Conservation (phyloP, 1,140 invertebrate genomes). For the Drosophila kanapiae region DNA sequence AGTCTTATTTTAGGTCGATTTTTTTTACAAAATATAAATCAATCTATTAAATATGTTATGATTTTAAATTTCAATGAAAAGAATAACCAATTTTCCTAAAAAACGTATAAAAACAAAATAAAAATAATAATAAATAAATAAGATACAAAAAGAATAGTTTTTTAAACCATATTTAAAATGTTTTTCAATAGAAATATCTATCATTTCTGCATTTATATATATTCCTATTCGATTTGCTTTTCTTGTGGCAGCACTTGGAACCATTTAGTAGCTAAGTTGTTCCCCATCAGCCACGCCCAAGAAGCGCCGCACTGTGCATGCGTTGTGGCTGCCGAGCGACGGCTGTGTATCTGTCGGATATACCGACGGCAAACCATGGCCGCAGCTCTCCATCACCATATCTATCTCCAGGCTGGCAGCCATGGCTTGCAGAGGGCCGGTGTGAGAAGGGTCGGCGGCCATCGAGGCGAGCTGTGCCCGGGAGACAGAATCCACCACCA, state of each 20-base stretch:
- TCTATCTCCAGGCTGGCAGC: constrained; percentile 44
- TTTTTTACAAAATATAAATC: no score
- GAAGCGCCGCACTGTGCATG: constrained; percentile 51
- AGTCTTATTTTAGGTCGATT: no score
- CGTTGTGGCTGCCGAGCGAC: constrained; percentile 48
- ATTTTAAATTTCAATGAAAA: no score
- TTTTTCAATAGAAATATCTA: neutral
- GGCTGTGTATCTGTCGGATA: constrained; percentile 63
- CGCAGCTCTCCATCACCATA: constrained; percentile 18
- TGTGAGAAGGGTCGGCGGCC: constrained; percentile 13
- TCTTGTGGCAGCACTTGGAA: neutral
- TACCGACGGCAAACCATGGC: constrained; percentile 68
- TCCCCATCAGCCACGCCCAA: constrained; percentile 56
- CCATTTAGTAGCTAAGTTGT: constrained; percentile 5
- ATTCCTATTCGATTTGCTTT: neutral
- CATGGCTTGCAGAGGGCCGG: constrained; percentile 26
- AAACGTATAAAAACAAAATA: no score
- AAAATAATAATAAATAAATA: no score
- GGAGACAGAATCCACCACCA: constrained; percentile 51
- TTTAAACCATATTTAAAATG: neutral
- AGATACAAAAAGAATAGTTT: no score
- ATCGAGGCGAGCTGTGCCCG: constrained; percentile 15
- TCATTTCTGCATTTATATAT: neutral
- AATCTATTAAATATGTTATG: no score
- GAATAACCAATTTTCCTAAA: no score